A percentile compares a stretch with the other conserved stretches of the same genome.
phyloP scores from a whole-genome alignment of 2,888 invertebrate species.

The Chaetoderma sp. region DNA sequence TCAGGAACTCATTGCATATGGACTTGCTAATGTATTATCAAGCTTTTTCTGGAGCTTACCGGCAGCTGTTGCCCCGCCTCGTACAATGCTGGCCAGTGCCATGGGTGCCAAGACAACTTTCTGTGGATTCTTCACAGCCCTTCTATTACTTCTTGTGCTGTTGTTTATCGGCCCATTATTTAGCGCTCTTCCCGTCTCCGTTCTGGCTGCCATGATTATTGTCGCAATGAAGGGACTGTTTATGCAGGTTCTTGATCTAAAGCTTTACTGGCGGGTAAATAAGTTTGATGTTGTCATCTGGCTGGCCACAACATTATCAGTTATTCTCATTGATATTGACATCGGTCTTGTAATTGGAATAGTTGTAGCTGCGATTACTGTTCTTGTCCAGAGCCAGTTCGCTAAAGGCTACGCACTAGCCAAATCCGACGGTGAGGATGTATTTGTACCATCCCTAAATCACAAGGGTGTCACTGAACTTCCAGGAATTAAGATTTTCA shows the following conservation, averaged over 20 bases:
- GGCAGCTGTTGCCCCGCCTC: conserved; percentile 68
- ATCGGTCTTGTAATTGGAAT: conserved; percentile 63
- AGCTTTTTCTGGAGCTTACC: conserved; percentile 70
- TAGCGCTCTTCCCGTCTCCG: conserved; percentile 58
- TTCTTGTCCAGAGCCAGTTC: conserved; percentile 61
- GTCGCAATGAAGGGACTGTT: conserved; percentile 70
- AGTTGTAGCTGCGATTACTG: conserved; percentile 54
- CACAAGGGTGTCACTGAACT: conserved; percentile 45
- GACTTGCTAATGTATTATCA: conserved; percentile 64
- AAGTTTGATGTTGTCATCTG: conserved; percentile 79
- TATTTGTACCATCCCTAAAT: conserved; percentile 44
- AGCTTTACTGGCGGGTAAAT: conserved; percentile 81
- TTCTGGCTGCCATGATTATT: conserved; percentile 70
- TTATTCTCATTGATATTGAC: conserved; percentile 63
- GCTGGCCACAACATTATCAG: conserved; percentile 55
- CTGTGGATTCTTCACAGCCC: conserved; percentile 53
- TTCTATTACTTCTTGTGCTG: conserved; percentile 60
- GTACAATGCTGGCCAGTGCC: conserved; percentile 60
- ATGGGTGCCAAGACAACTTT: conserved; percentile 64
- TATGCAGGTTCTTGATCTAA: conserved; percentile 79
- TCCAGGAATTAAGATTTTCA: conserved; percentile 58
- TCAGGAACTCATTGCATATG: conserved; percentile 70
- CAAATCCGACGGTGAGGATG: conserved; percentile 47
- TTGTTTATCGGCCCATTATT: conserved; percentile 63
- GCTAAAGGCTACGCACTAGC: conserved; percentile 57